Base-by-base conservation (phyloP, 2,113 vertebrate species). In the Chitala chitala region DNA sequence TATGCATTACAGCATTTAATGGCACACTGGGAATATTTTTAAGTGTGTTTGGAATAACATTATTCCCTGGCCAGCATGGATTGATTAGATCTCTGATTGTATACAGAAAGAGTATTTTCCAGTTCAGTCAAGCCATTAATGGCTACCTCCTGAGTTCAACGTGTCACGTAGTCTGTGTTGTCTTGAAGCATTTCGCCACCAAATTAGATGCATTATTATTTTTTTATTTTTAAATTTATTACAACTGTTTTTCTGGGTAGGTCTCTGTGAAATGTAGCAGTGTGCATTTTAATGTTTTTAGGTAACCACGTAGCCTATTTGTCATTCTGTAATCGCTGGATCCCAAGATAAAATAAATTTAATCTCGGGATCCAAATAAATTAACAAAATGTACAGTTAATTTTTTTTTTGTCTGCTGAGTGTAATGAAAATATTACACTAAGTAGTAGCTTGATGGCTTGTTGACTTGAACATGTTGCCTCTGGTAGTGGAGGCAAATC, bases 41-140 rank as follows among this genome's bases (percentile, higher is more conserved):
- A 59, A 42, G 42, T 48, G 71, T 61, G 40, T 46, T 48, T 17
- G 13, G 56, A 51, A 63, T 58, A 53, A 20, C 46, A 31, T 65
- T 65, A 50, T 20, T 48, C 58, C 38, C 31, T 26, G 26, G 26
- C 69, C 72, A 72, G 64, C 64, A 65, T 76, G 22, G 71, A 76
- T 71, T 76, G 74, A 76, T 76, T 76, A 61, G 42, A 69, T 76
- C 42, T 71, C 42, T 12, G 68, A 53, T 71, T 61, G 66, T 76
- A 71, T 76, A 76, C 53, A 59, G 29, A 73, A 76, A 71, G 55
- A 20, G 55, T 71, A 76, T 76, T 76, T 76, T 71, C 68, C 68
- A 76, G 74, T 54, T 71, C 68, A 76, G 74, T 71, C 74, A 76
- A 76, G 75, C 69, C 29, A 63, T 55, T 72, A 72, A 76, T 76